Conservation (phyloP, 2,113 vertebrate species). For the rat (Rattus norvegicus) region GRCr8 NC_086023.1:130415501-130416000, state of each 20-base stretch:
- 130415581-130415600: slow-evolving; percentile 13
- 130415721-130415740: not conserved
- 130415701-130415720: not conserved
- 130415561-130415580: not conserved
- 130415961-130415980: not conserved
- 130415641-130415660: not conserved
- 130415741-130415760: not conserved
- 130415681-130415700: not conserved
- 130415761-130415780: not conserved
- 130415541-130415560: not conserved
- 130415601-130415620: not conserved
- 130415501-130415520: not conserved
- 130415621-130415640: not conserved
- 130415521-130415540: not conserved
- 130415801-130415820: no score
- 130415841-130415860: not conserved
- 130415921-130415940: not conserved
- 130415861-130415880: not conserved
- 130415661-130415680: not conserved
- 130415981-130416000: slow-evolving; percentile 28
- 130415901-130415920: not conserved
- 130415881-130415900: not conserved
- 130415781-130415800: not conserved
- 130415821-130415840: no score
- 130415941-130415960: not conserved